Evolutionary conservation across 2,797 vertebrate species (phyloP), one percentile per base, ranked within the genome.

Genomic region (Lacerta bilineata): DNA sequence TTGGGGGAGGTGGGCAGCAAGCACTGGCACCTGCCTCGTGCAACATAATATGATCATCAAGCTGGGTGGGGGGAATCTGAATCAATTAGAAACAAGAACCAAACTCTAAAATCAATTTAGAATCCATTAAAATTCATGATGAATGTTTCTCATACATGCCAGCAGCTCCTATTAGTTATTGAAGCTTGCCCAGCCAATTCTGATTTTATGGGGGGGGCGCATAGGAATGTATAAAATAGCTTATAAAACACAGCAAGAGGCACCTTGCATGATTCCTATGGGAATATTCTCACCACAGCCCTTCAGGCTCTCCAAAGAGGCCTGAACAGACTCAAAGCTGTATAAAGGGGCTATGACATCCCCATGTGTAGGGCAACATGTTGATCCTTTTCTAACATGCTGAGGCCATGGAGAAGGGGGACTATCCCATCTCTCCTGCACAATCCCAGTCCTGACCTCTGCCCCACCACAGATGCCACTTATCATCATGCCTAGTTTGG

Each of bases 1-100:
- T 11, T 82, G 64, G 5, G 1, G 25, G 50, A 55, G 9, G 59
- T 13, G 18, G 69, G n/a, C 29, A 78, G 25, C 66, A 80, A 71
- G 29, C 6, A 33, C 23, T 64, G 41, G 20, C 71, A n/a, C 3
- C 23, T 68, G 5, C 25, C 43, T 20, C 23, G 27, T 29, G 5
- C 23, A 85, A 27, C 46, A 55, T 91, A 83, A 79, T 50, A 36
- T 33, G 59, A 77, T 18, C 4, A 23, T 75, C 80, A 55, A 83
- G n/a, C 2, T 1, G 84, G 36, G 50, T 55, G 3, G 50, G 50
- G 23, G 18, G 90, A 80, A 43, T 72, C 43, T 41, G 29, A 20
- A 79, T 55, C 23, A 59, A 46, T 77, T 85, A 77, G 39, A 64
- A 66, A 83, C 33, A 46, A 46, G 29, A 17, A 50, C 59, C 23